Evolutionary conservation across 2,888 invertebrate genomes (phyloP).

Genomic region (Synanthedon myopaeformis): DNA sequence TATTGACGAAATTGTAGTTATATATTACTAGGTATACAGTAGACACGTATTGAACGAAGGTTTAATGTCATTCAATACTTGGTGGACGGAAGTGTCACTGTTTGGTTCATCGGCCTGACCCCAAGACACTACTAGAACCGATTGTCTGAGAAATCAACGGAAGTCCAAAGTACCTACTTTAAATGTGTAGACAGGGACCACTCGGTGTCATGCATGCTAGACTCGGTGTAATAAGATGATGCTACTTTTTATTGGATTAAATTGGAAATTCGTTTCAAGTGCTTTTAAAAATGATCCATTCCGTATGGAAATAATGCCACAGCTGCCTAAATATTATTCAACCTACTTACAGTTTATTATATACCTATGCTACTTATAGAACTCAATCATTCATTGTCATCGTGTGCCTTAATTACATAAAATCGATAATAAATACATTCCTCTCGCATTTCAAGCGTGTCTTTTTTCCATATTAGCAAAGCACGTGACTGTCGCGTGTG

Average conservation of each 20-base stretch:
- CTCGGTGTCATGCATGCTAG: not conserved
- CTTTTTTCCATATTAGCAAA: slow-evolving; percentile 3
- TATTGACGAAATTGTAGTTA: too few relatives aligned
- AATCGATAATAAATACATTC: not conserved
- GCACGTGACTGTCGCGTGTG: slow-evolving; percentile 56
- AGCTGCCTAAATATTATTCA: too few relatives aligned
- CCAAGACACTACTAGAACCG: slow-evolving; percentile 33
- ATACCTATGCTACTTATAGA: too few relatives aligned
- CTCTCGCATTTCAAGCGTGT: too few relatives aligned
- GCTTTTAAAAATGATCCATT: too few relatives aligned
- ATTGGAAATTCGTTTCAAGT: too few relatives aligned
- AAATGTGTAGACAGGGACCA: slow-evolving; percentile 16
- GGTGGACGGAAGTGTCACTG: slow-evolving; percentile 2
- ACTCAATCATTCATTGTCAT: too few relatives aligned
- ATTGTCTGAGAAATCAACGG: slow-evolving; percentile 31
- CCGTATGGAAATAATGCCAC: too few relatives aligned
- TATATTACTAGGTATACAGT: too few relatives aligned
- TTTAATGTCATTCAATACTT: not conserved
- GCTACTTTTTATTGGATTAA: too few relatives aligned
- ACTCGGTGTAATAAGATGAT: too few relatives aligned
- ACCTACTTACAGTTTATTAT: too few relatives aligned
- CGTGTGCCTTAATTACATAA: not conserved
- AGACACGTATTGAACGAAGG: not conserved
- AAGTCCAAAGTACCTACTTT: slow-evolving; percentile 23
- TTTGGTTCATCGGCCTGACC: slow-evolving; percentile 52